These are phyloP conservation scores for Hoplostethus mediterraneus DNA, from an alignment of 2,797 vertebrate species.

Conservation along the genomic window DNA sequence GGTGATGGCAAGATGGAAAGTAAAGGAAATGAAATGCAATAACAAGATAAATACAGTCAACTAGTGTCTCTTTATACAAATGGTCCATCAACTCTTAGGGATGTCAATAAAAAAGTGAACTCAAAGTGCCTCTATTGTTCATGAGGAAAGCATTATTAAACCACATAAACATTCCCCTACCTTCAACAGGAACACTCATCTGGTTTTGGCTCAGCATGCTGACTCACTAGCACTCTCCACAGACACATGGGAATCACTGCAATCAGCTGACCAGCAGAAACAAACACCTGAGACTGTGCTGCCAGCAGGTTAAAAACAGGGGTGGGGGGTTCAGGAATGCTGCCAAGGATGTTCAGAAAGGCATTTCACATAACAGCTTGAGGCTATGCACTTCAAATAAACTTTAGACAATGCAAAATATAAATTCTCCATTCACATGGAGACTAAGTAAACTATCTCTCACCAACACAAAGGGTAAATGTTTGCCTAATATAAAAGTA, in stretches of 20 bases:
- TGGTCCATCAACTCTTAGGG: constrained; percentile 7
- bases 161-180: constrained; percentile 2
- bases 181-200: constrained; percentile 1
- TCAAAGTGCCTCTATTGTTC: constrained; percentile 19
- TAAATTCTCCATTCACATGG: constrained; percentile 16
- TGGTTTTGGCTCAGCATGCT: constrained; percentile 21
- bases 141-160: constrained; percentile 15
- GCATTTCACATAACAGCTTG: constrained; percentile 30
- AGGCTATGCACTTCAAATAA: constrained; percentile 6
- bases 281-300: neutral
- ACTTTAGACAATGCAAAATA: constrained; percentile 12
- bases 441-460: neutral
- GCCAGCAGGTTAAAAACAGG: constrained; percentile 1
- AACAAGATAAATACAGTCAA: constrained; percentile 13
- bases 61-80: constrained; percentile 12
- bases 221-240: constrained; percentile 54
- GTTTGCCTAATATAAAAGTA: no score
- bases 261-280: constrained; percentile 18
- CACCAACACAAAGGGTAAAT: constrained; percentile 12
- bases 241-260: constrained; percentile 46
- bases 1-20: constrained; percentile 7
- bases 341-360: constrained; percentile 2
- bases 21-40: constrained; percentile 37
- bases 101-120: constrained; percentile 29
- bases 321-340: constrained; percentile 28